Percentiles rank a stretch among this genome's conserved stretches.
Conservation (phyloP, 2,797 vertebrate species). For the Steatocranus sp. region DNA sequence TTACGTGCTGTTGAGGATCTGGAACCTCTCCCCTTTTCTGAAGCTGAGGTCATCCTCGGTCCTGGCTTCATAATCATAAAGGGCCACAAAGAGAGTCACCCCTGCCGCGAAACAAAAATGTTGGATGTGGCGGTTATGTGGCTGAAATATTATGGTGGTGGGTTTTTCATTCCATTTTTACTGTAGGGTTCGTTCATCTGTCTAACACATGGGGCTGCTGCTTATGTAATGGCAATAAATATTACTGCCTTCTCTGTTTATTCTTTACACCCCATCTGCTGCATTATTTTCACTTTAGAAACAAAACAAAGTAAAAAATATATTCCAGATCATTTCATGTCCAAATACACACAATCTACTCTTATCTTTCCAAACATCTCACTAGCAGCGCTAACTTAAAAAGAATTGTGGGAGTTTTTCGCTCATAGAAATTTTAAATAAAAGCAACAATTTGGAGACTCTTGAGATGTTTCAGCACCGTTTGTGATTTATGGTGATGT, state of each 20-base stretch:
- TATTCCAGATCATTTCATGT: background rate
- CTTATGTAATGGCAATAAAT: background rate
- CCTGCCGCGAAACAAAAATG: constrained; percentile 69
- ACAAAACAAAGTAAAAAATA: background rate
- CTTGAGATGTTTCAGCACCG: accelerated
- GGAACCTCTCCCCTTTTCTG: constrained; percentile 98
- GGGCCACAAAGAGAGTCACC: constrained; percentile 97
- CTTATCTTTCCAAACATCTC: background rate
- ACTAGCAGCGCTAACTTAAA: background rate
- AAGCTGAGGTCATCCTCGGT: constrained; percentile 99
- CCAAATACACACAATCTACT: background rate
- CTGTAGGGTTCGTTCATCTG: background rate
- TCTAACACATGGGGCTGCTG: background rate
- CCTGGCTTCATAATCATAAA: constrained; percentile 97
- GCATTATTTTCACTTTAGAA: background rate
- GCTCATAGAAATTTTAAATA: background rate
- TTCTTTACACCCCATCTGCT: background rate
- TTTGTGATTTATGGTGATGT: background rate
- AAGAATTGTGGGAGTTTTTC: background rate
- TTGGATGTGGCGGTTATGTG: background rate
- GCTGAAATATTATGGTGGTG: background rate
- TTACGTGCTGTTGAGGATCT: constrained; percentile 99
- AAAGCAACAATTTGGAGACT: background rate
- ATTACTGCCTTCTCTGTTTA: background rate
- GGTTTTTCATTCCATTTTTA: background rate